Conservation (phyloP, 2,888 invertebrate species). For the Baccha elongata region DNA sequence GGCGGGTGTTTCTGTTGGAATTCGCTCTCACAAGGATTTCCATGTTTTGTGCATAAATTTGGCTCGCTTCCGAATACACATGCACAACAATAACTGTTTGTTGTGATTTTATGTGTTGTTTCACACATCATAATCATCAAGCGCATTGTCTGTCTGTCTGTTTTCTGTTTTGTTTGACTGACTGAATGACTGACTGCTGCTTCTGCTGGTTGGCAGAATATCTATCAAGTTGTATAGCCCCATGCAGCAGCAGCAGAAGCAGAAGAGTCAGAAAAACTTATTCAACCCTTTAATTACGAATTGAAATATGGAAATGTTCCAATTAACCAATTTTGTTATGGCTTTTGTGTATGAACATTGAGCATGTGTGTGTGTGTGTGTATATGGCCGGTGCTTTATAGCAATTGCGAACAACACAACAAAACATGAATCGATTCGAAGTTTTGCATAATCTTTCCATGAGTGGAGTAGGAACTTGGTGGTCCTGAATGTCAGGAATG, state of each 20-base stretch:
- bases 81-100: conserved; percentile 70
- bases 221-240: background rate
- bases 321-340: conserved; percentile 75
- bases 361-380: conserved; percentile 15
- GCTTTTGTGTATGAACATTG: conserved; percentile 40
- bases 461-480: background rate
- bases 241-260: background rate
- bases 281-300: conserved; percentile 76
- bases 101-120: conserved; percentile 73
- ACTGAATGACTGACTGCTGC: conserved; percentile 30
- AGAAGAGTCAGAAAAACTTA: conserved; percentile 69
- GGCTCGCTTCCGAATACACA: conserved; percentile 31
- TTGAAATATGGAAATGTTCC: conserved; percentile 77
- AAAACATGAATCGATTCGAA: conserved; percentile 56
- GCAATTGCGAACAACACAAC: conserved; percentile 57
- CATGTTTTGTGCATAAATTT: conserved; percentile 68
- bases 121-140: conserved; percentile 73
- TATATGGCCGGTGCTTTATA: conserved; percentile 23
- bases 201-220: conserved; percentile 2
- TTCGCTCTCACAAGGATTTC: conserved; percentile 14
- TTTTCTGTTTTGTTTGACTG: conserved; percentile 40
- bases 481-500: background rate
- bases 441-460: conserved; percentile 58
- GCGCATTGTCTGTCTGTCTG: conserved; percentile 47
- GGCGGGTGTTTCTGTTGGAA: conserved; percentile 6